Evolutionary conservation across 1,140 invertebrate species (phyloP), one percentile per base, ranked within the genome.

Genomic region (Lethrus apterus): DNA sequence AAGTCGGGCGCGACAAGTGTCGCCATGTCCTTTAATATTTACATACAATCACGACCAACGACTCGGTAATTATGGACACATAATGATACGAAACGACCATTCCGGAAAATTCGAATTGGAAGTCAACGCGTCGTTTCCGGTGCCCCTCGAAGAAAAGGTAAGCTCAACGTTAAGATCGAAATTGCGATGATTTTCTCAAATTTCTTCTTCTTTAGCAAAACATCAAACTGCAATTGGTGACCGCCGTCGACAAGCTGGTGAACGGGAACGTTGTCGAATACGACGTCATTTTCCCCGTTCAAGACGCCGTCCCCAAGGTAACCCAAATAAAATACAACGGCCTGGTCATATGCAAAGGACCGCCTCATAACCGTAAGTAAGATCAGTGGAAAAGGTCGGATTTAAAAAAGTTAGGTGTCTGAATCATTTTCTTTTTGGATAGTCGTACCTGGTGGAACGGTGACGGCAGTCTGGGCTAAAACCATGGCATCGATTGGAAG

Each of bases 391-490:
- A 10, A n/a, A 26, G 15, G 4, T 17, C 2, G 10, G 19, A 17
- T 4, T 14, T 4, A 1, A 7, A 4, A 20, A 9, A 20, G 10
- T 3, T 3, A 4, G 4, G 2, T 3, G 4, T 5, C 2, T 20
- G 17, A 20, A 36, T 1, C n/a, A 20, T 36, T 3, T 20, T 19
- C 13, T 0, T 21, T 36, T 5, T 36, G 19, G 19, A 5, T 17
- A 36, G 34, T 36, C 10, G 15, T 20, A n/a, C 34, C 34, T 1
- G 34, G 34, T 2, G 9, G n/a, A 9, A 36, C 23, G 2, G 18
- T 20, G 15, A 36, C 34, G 4, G 19, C 34, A 2, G 23, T 36
- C 10, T 36, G 34, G 34, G 34, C 34, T n/a, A 36, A 20, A 36
- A 20, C 34, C 4, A 36, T 10, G 2, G 7, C 15, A n/a, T 3